A percentile compares a stretch with the other conserved stretches of the same genome.
phyloP scores from a whole-genome alignment of 2,888 invertebrate genomes.

The Eledone cirrhosa region DNA sequence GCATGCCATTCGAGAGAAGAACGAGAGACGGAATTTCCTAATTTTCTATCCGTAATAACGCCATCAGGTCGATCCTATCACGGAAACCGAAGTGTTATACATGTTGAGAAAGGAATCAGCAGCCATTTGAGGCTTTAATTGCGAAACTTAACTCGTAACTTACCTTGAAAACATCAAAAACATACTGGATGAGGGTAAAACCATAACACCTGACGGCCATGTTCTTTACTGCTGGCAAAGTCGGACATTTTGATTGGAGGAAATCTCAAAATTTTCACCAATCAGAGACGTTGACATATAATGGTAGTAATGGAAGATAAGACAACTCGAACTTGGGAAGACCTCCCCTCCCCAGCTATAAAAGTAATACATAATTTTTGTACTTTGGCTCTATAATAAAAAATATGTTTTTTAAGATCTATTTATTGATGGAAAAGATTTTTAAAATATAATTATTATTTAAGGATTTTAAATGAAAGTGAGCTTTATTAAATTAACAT shows the following conservation, averaged over 20 bases:
- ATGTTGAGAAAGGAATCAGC: conserved; percentile 7
- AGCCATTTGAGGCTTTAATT: not conserved
- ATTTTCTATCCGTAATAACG: not conserved
- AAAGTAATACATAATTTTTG: no score
- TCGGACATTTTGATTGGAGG: conserved; percentile 26
- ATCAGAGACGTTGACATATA: not conserved
- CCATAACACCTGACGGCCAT: conserved; percentile 30
- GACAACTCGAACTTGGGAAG: conserved; percentile 21
- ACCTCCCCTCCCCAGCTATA: not conserved
- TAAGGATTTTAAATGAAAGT: no score
- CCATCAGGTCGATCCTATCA: not conserved
- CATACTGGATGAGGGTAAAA: conserved; percentile 26
- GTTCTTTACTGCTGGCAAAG: conserved; percentile 26
- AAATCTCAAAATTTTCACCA: not conserved
- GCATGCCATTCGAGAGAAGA: not conserved
- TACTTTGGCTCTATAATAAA: no score
- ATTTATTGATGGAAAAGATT: no score
- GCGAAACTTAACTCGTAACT: not conserved
- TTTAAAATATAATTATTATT: no score
- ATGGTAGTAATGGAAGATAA: not conserved
- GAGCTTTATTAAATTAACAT: no score
- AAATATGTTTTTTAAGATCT: no score
- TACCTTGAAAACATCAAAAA: conserved; percentile 28
- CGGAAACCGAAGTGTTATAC: not conserved
- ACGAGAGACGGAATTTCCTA: not conserved